Conservation (phyloP, 1,140 invertebrate genomes). For the Pomacea maculata region DNA sequence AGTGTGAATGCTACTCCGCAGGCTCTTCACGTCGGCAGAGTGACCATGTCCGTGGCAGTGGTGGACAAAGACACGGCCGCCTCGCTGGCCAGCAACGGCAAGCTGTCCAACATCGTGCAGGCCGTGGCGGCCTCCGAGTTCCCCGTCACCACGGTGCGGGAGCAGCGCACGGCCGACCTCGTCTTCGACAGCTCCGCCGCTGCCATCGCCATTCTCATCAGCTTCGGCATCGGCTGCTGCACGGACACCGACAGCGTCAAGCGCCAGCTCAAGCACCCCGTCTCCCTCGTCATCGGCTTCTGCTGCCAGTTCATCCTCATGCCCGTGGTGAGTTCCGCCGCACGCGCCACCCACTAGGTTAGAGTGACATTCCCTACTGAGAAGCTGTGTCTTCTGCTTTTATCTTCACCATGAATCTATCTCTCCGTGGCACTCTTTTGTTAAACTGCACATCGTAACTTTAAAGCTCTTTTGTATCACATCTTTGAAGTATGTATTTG, state of each 20-base stretch:
- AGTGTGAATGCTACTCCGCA: no score
- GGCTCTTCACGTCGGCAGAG: slow-evolving; percentile 55
- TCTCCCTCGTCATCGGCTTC: slow-evolving; percentile 54
- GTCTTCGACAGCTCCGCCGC: slow-evolving; percentile 57
- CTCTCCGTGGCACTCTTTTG: not conserved
- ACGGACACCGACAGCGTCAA: slow-evolving; percentile 58
- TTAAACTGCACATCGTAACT: no score
- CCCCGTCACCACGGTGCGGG: slow-evolving; percentile 41
- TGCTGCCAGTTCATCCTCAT: slow-evolving; percentile 61
- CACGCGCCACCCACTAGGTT: no score
- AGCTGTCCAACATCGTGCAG: slow-evolving; percentile 23
- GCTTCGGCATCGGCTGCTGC: slow-evolving; percentile 61
- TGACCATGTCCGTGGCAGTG: slow-evolving; percentile 54
- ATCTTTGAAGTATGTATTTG: no score
- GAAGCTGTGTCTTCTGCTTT: no score
- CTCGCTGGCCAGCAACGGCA: slow-evolving; percentile 21
- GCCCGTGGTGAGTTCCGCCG: slow-evolving; percentile 57
- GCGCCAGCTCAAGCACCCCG: slow-evolving; percentile 55
- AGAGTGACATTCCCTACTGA: no score
- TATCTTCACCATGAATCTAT: not conserved
- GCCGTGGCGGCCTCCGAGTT: slow-evolving; percentile 43
- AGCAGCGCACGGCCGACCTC: slow-evolving; percentile 53
- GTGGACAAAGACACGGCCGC: slow-evolving; percentile 34
- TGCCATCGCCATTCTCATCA: slow-evolving; percentile 60
- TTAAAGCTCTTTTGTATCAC: no score